Percentiles rank a stretch among this genome's conserved stretches.
Conservation (phyloP, 2,888 invertebrate genomes). For the Agonopterix heracliana region DNA sequence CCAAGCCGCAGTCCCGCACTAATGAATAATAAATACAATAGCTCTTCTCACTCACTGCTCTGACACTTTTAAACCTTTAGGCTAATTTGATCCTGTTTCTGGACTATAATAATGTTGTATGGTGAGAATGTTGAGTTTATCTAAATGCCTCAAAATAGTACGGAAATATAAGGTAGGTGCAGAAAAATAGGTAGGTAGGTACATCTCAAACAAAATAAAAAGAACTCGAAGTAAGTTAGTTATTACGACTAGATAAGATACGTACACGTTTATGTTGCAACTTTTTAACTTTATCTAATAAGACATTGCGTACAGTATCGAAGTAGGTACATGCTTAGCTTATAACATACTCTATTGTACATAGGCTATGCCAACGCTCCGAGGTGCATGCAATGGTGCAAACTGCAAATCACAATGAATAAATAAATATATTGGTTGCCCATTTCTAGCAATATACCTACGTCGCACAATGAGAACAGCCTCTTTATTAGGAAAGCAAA, state of each 20-base stretch:
- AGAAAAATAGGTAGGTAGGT: too few species aligned
- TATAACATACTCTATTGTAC: too few species aligned
- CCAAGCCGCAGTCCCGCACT: constrained; percentile 5
- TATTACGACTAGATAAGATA: too few species aligned
- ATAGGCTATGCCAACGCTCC: not conserved
- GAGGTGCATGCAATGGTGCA: constrained; percentile 1
- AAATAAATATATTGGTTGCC: constrained; percentile 9
- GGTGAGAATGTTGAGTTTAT: too few species aligned
- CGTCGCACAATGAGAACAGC: not conserved
- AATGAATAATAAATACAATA: constrained; percentile 17
- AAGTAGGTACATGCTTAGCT: too few species aligned
- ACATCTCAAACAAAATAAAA: too few species aligned
- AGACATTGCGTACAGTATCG: not conserved
- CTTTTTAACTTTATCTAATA: not conserved
- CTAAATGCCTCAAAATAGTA: too few species aligned
- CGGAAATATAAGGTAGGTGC: too few species aligned
- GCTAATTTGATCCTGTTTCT: not conserved
- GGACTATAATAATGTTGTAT: too few species aligned
- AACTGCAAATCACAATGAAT: constrained; percentile 11
- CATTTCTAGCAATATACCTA: constrained; percentile 1
- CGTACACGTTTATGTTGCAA: too few species aligned
- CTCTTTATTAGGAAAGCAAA: constrained; percentile 1
- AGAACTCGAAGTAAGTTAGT: too few species aligned
- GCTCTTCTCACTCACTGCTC: constrained; percentile 9
- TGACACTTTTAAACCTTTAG: constrained; percentile 11